A percentile compares a stretch with the other conserved stretches of the same genome.
These are phyloP conservation scores for Danionella cerebrum DNA, from an alignment of 2,113 vertebrate species.

Conservation along the genomic window DNA sequence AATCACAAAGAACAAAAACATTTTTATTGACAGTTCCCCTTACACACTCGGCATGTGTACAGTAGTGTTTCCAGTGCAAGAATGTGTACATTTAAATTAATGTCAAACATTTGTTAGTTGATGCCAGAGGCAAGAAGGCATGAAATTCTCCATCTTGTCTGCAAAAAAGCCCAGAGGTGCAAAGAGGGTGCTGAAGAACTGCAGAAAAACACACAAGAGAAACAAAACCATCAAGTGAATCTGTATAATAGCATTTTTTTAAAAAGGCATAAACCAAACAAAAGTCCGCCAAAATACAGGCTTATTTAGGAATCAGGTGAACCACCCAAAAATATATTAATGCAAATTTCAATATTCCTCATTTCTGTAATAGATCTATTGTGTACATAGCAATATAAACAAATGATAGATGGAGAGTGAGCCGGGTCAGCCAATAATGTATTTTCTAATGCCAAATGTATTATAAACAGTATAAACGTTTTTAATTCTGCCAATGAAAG, in stretches of 20 bases:
- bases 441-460: no score
- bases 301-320: no score
- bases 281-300: no score
- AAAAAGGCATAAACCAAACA: no score
- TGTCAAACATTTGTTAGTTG: constrained; percentile 65
- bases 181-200: constrained; percentile 79
- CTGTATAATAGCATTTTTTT: neutral
- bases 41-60: constrained; percentile 35
- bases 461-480: no score
- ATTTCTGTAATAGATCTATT: no score
- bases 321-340: no score
- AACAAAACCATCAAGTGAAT: neutral
- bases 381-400: no score
- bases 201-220: constrained; percentile 35
- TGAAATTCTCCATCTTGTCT: constrained; percentile 74
- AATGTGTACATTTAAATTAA: constrained; percentile 25
- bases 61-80: constrained; percentile 30
- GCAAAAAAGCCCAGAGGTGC: constrained; percentile 70
- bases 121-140: constrained; percentile 73
- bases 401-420: no score
- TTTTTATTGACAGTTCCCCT: constrained; percentile 49
- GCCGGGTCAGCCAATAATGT: no score
- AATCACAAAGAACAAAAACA: constrained; percentile 59
- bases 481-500: no score
- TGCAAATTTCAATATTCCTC: no score